Base-by-base conservation (phyloP, 2,797 vertebrate genomes). In the Pogonophryne albipinna region DNA sequence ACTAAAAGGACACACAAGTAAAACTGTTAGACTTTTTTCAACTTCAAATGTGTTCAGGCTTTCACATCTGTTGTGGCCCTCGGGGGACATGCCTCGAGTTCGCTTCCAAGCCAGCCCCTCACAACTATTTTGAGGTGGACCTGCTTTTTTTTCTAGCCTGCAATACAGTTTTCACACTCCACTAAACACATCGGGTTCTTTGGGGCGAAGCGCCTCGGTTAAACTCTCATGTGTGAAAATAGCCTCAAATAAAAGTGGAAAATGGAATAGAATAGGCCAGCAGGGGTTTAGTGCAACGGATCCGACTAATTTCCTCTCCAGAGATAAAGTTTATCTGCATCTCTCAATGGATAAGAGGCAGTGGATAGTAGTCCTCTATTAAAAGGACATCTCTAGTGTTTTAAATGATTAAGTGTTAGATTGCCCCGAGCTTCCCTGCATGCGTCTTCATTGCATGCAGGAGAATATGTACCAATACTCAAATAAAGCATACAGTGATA, bases 141-240 rank as follows among this genome's bases (percentile, higher is more conserved):
- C 75, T 66, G 83, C 82, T 81, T 85, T 82, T 38, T 27, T 38
- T 38, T 86, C 44, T 42, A 75, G 82, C 80, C 74, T n/a, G 67
- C 89, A 87, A 82, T 80, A 80, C 84, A 87, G 87, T 89, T 85
- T 86, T 84, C 85, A 87, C 88, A 83, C 88, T 87, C 78, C 78
- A 84, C 69, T 82, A 87, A 91, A 90, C 87, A 83, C 87, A 78
- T 87, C 55, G 66, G 83, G 79, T 76, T 87, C 83, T 89, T 59
- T 7, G 50, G 79, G 89, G 80, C 66, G 46, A 78, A 70, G 51
- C 47, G 85, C 79, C 74, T 89, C 84, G 56, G 85, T 89, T 87
- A 84, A 85, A 91, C 76, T 59, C 86, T 88, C 84, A 73, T 88
- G 85, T 91, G 90, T 87, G 87, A 91, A 92, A 90, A 91, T 83